These are phyloP conservation scores for Sinocyclocheilus anophthalmus DNA, from an alignment of 2,113 vertebrate species.

Conservation along the genomic window DNA sequence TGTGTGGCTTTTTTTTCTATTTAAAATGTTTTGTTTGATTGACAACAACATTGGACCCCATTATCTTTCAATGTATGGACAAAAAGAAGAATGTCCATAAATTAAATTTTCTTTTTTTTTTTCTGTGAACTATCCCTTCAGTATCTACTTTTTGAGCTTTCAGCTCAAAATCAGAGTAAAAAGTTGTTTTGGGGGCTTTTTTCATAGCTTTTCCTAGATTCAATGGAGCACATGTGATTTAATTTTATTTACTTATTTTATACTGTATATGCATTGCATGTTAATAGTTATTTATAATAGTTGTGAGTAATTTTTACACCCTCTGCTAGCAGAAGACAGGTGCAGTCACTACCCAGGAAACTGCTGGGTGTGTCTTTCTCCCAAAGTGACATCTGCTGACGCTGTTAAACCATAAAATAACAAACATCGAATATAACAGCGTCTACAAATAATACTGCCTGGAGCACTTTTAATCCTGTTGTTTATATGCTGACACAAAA, in stretches of 20 bases:
- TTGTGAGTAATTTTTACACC: not conserved
- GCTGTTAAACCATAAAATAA: constrained; percentile 34
- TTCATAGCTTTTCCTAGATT: not conserved
- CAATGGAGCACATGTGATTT: not conserved
- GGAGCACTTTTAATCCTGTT: constrained; percentile 26
- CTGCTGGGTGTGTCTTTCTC: constrained; percentile 30
- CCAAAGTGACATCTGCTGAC: constrained; percentile 48
- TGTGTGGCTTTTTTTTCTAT: not conserved
- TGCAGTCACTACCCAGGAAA: constrained; percentile 34
- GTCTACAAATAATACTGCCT: constrained; percentile 43
- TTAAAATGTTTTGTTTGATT: not conserved
- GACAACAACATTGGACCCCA: not conserved
- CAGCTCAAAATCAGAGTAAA: too few relatives aligned
- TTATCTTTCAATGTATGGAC: not conserved
- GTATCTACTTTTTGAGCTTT: not conserved
- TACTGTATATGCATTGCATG: not conserved
- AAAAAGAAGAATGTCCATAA: not conserved
- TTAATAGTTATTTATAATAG: constrained; percentile 1
- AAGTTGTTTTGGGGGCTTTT: too few relatives aligned
- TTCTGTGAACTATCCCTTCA: too few relatives aligned
- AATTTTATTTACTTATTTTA: not conserved
- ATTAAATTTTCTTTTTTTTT: not conserved
- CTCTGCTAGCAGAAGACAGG: constrained; percentile 31
- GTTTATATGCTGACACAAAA: constrained; percentile 40
- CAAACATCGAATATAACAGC: constrained; percentile 33